phyloP scores from a whole-genome alignment of 2,113 vertebrate genomes.

The Caranx melampygus region DNA sequence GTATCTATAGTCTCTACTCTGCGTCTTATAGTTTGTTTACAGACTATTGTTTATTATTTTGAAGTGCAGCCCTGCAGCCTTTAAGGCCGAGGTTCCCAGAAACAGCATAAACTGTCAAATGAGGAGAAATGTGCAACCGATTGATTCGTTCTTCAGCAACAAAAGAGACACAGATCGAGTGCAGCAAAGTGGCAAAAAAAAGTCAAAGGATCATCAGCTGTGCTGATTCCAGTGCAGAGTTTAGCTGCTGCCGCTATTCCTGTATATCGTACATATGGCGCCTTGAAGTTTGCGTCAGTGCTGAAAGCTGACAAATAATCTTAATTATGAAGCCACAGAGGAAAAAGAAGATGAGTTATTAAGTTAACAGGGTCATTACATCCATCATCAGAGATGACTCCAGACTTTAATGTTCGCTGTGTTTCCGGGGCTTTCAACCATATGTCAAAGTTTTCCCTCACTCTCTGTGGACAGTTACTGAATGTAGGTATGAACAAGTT shows the following conservation, averaged over 20 bases:
- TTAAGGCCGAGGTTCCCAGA: neutral
- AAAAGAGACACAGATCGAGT: neutral
- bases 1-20: neutral
- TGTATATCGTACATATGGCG: no score
- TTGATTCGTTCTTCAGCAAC: neutral
- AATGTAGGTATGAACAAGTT: no score
- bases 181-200: neutral
- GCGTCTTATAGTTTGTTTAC: neutral
- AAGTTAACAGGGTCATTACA: neutral
- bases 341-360: neutral
- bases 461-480: neutral
- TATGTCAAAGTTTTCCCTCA: neutral
- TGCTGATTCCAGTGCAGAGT: no score
- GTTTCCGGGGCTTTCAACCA: neutral
- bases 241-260: no score
- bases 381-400: neutral
- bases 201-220: slow-evolving; percentile 1
- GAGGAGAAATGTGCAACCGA: slow-evolving; percentile 12
- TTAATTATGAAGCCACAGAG: neutral
- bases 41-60: neutral
- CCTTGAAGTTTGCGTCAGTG: neutral
- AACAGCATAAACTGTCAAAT: neutral
- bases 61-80: neutral
- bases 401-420: neutral
- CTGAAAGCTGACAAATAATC: neutral